Base-by-base conservation (phyloP, 2,113 vertebrate species). In the Upupa epops region DNA sequence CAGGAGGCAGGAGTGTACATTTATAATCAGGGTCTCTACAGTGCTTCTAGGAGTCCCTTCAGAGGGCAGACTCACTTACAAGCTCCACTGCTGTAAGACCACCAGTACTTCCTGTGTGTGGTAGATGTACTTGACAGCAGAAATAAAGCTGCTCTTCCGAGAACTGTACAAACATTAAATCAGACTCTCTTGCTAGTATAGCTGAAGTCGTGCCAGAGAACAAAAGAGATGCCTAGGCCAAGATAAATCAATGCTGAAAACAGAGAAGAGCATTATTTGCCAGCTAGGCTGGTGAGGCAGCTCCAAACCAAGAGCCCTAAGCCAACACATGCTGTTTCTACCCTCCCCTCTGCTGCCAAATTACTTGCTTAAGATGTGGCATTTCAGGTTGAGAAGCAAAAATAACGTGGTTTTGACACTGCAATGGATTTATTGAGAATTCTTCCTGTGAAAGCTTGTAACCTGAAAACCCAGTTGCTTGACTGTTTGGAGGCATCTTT, bases 181-280 rank as follows among this genome's bases (percentile, higher is more conserved):
- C 40, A 45, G 0, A 0, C 21, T 80, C 2, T 0, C 69, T 72
- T 1, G 0, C 32, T 63, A 58, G 37, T 54, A 31, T 22, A 3
- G 5, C 69, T 86, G 92, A 71, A 54, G 36, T 29, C 37, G 61
- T 93, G 86, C 93, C 88, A 95, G 73, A 65, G 76, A 49, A 72
- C 63, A 63, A 59, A 74, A 76, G 28, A 89, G 69, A 5, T 0
- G 36, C 70, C 65, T 65, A 46, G 0, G 66, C 90, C 93, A 90
- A 92, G 86, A 92, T 72, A 93, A 90, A 93, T 72, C 73, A 84
- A 5, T 2, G 3, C 70, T 86, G 70, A 45, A 81, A 91, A 49
- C 20, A 42, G 76, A 92, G 83, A 72, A 58, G 58, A 61, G 58
- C 2, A 0, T 28, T 61, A 26, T 52, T 81, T 90, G 88, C 72